Conservation (phyloP, 2,113 vertebrate species). For the Gobius niger region DNA sequence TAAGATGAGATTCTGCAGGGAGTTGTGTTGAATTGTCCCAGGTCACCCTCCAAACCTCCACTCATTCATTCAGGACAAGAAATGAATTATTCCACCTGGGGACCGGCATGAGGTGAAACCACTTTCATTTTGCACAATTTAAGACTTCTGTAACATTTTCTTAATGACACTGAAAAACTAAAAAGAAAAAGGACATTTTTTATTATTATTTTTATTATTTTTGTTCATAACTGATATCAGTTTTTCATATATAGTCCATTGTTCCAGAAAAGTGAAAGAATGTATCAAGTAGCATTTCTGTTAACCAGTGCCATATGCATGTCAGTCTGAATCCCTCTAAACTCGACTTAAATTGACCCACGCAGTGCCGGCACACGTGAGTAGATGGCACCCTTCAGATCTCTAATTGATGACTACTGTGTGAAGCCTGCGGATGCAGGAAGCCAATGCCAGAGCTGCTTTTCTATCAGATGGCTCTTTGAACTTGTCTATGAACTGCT, state of each 20-base stretch:
- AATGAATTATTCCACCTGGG: slow-evolving; percentile 71
- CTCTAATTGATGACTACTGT: slow-evolving; percentile 76
- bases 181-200: too few relatives aligned
- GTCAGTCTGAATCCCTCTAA: slow-evolving; percentile 22
- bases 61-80: slow-evolving; percentile 76
- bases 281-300: slow-evolving; percentile 17
- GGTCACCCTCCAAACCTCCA: slow-evolving; percentile 73
- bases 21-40: slow-evolving; percentile 73
- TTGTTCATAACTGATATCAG: not conserved
- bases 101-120: slow-evolving; percentile 61
- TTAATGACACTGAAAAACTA: too few relatives aligned
- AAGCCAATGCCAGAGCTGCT: slow-evolving; percentile 64
- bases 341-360: slow-evolving; percentile 23
- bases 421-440: slow-evolving; percentile 67
- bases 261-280: slow-evolving; percentile 1
- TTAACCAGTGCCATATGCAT: slow-evolving; percentile 38
- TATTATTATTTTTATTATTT: not conserved
- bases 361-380: slow-evolving; percentile 52
- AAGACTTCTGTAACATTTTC: too few relatives aligned
- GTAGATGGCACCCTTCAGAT: slow-evolving; percentile 65
- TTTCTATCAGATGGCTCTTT: slow-evolving; percentile 73
- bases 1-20: slow-evolving; percentile 75
- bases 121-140: too few relatives aligned
- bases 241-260: not conserved
- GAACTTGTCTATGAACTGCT: slow-evolving; percentile 68